Evolutionary conservation across 2,888 invertebrate genomes (phyloP), one percentile per base, ranked within the genome.

Genomic region (Nebria salina): DNA sequence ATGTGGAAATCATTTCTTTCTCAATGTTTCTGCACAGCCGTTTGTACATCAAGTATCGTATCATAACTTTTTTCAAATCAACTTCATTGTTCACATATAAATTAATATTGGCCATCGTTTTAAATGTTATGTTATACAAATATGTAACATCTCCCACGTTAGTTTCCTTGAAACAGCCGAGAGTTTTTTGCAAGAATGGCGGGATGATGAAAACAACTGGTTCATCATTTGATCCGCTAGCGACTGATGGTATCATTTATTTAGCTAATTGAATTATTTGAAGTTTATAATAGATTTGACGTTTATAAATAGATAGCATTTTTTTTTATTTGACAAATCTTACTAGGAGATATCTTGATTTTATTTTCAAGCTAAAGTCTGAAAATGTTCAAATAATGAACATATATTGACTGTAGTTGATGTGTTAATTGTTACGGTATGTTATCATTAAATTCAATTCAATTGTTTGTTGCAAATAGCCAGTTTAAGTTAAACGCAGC

Each of bases 201-300:
- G 76, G 76, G n/a, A 76, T 76, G 13, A 68, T 66, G 41, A 76
- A 42, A 15, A 34, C 68, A 11, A 76, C n/a, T 68, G 7, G 6
- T 4, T 68, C 68, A 1, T 68, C 76, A 25, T 15, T 7, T 25
- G 11, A 5, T 70, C 6, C 34, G 11, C 15, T 70, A 4, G 20
- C 25, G 11, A 20, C 34, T 34, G 34, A 4, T 34, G 34, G 34
- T 34, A 34, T 34, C 34, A 34, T 34, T 34, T 34, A 34, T 34
- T 4, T 34, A 34, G 34, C 34, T 34, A 34, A 34, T 34, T 34
- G 9, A 25, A 13, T 25, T 20, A 9, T 66, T 13, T 13, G 25
- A 66, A 66, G 66, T 20, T 66, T 66, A 66, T 20, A 2, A 25
- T 66, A 13, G 7, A 66, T 66, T 66, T 66, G 66, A 66, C 66